phyloP scores from a whole-genome alignment of 2,888 invertebrate species.

The Caenorhabditis imperialis region DNA sequence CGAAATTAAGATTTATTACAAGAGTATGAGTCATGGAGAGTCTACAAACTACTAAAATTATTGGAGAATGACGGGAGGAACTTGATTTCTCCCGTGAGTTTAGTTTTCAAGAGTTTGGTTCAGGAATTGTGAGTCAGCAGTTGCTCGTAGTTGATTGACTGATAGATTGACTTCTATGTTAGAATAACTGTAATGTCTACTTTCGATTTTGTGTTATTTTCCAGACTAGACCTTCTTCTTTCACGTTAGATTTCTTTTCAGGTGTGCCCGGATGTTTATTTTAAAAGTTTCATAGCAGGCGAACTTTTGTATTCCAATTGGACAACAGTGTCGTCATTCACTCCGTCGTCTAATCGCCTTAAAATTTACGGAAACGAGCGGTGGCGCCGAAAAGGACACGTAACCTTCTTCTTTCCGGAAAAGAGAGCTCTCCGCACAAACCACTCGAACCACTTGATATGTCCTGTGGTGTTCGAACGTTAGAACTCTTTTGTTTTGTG shows the following conservation, averaged over 20 bases:
- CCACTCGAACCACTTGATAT: slow-evolving; percentile 33
- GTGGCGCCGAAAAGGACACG: slow-evolving; percentile 26
- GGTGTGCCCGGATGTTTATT: too few species aligned
- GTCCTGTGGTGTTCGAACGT: slow-evolving; percentile 8
- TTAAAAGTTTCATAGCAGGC: too few species aligned
- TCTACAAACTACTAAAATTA: slow-evolving; percentile 23
- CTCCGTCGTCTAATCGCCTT: slow-evolving; percentile 23
- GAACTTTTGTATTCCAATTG: too few species aligned
- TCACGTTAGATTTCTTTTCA: too few species aligned
- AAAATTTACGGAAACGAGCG: slow-evolving; percentile 16
- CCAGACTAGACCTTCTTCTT: too few species aligned
- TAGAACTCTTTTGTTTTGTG: slow-evolving; percentile 6
- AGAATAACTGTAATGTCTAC: too few species aligned
- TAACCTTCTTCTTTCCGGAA: slow-evolving; percentile 32
- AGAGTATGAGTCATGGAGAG: slow-evolving; percentile 44
- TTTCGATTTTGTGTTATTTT: too few species aligned
- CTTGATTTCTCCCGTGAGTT: too few species aligned
- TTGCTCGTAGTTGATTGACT: not conserved
- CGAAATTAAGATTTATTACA: slow-evolving; percentile 30
- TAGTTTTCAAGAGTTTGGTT: slow-evolving; percentile 14
- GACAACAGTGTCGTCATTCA: slow-evolving; percentile 27
- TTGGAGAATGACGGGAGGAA: slow-evolving; percentile 36
- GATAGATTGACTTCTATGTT: too few species aligned
- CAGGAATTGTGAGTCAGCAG: slow-evolving; percentile 10
- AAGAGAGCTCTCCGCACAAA: not conserved